Percentiles rank a stretch among this genome's conserved stretches.
Conservation (phyloP, 2,113 vertebrate genomes). For the Regulus satrapa region DNA sequence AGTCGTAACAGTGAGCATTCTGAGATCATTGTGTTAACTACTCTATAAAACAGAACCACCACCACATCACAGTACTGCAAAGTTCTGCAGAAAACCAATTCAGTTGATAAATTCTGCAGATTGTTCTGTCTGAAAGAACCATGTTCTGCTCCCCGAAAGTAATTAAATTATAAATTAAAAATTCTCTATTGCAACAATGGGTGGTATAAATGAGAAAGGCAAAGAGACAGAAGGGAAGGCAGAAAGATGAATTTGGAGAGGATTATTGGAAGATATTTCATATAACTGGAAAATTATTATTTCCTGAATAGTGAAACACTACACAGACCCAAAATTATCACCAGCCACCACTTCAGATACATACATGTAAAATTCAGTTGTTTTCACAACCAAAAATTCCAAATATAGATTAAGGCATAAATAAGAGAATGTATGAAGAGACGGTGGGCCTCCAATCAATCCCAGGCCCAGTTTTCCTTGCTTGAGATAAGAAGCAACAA, state of each 20-base stretch:
- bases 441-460: neutral
- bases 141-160: neutral
- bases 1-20: neutral
- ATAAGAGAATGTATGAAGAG: neutral
- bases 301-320: neutral
- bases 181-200: neutral
- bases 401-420: neutral
- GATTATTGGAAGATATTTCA: neutral
- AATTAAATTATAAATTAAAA: neutral
- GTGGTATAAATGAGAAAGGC: neutral
- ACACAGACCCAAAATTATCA: neutral
- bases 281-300: neutral
- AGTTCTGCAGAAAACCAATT: neutral
- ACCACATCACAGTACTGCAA: neutral
- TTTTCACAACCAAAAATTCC: neutral
- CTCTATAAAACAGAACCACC: neutral
- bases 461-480: neutral
- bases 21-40: neutral
- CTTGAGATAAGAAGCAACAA: neutral
- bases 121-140: neutral
- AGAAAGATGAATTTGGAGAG: neutral
- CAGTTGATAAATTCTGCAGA: neutral
- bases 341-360: neutral
- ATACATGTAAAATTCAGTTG: neutral
- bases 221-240: neutral